Base-by-base conservation (phyloP, 1,140 invertebrate genomes). In the Neodiprion fabricii region DNA sequence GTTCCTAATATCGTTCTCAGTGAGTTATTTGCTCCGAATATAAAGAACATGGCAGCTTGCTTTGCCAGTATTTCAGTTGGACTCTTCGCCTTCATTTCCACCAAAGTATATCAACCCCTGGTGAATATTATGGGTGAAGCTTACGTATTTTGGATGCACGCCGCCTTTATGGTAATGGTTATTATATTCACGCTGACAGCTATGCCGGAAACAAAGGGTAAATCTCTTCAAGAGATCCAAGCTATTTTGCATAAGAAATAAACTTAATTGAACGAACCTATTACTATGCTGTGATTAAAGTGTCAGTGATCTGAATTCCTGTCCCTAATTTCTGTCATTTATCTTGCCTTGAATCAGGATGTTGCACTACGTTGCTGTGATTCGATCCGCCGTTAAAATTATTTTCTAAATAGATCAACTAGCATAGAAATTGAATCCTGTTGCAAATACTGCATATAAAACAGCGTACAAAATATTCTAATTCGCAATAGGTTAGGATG, bases 191-290 rank as follows among this genome's bases (percentile, higher is more conserved):
- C 93, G 67, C 85, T 92, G 28, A 85, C 90, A 5, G 89, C 90
- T 65, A 88, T 96, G 23, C 94, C 95, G 0, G 95, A 97, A 87
- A 97, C 95, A 0, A 96, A 96, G 85, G 94, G 94, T 11, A 95
- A 94, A 82, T 92, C 93, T 1, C 90, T 96, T 0, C 81, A 82
- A 67, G 80, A 83, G 75, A 74, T 83, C 40, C 75, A 78, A 61
- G n/a, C 11, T 61, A 61, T 17, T 61, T 61, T 61, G n/a, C 53
- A 61, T 17, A 61, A 61, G n/a, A 61, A 61, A 61, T 12, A 14
- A 61, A 61, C 5, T 61, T 61, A 61, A 61, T 17, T 14, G n/a
- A 61, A 61, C 7, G 53, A 61, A 17, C n/a, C n/a, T 14, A 17
- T 61, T 61, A 12, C 11, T 61, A 14, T 61, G n/a, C n/a, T 8